Evolutionary conservation across 2,888 invertebrate species (phyloP).

Genomic region (Polia nebulosa): DNA sequence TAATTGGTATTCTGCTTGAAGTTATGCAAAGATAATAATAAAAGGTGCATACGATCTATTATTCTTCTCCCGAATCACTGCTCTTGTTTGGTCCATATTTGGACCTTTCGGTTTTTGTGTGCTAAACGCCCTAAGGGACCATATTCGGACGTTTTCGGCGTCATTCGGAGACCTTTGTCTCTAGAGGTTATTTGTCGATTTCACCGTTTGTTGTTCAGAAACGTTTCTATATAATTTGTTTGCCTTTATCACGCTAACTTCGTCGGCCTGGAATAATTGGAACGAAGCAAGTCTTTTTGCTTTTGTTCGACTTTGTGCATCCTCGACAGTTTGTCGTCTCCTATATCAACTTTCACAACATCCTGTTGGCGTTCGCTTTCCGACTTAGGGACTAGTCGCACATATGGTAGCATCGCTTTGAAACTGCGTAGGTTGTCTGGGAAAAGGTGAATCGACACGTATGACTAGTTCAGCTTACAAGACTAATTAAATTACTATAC

Average conservation of each 20-base stretch:
- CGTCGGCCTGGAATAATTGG: slow-evolving; percentile 44
- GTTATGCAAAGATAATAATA: not conserved
- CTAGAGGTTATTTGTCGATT: slow-evolving; percentile 7
- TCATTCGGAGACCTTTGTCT: slow-evolving; percentile 9
- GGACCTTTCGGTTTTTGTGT: not conserved
- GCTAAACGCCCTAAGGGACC: too few species aligned
- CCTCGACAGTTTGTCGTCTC: slow-evolving; percentile 36
- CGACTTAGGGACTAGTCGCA: slow-evolving; percentile 11
- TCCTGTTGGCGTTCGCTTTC: slow-evolving; percentile 44
- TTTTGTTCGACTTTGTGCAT: slow-evolving; percentile 43
- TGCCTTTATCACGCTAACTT: slow-evolving; percentile 31
- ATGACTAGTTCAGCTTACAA: not conserved
- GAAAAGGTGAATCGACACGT: slow-evolving; percentile 11
- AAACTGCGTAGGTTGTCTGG: not conserved
- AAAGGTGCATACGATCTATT: not conserved
- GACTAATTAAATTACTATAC: slow-evolving; percentile 4
- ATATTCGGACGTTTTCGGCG: slow-evolving; percentile 4
- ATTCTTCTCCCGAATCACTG: not conserved
- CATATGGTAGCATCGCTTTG: slow-evolving; percentile 1
- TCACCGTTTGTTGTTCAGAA: slow-evolving; percentile 23
- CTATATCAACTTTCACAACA: slow-evolving; percentile 60
- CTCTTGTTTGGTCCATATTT: not conserved
- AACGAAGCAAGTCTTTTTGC: slow-evolving; percentile 36
- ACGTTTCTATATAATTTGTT: slow-evolving; percentile 39
- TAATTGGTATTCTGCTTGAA: not conserved